A percentile compares a stretch with the other conserved stretches of the same genome.
These are phyloP conservation scores for Drosophila busckii DNA, from an alignment of 1,140 invertebrate genomes.

Conservation along the genomic window DNA sequence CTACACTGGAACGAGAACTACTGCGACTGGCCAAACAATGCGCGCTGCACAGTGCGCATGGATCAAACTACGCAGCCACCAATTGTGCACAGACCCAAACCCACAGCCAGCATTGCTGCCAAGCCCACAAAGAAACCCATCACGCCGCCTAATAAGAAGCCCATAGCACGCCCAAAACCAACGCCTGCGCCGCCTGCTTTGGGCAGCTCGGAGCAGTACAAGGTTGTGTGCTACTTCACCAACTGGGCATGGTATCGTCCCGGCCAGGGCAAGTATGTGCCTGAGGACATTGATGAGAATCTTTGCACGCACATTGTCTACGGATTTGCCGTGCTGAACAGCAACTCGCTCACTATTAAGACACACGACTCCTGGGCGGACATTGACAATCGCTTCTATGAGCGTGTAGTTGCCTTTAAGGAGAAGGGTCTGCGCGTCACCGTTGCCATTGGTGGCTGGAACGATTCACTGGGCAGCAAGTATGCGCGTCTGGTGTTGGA, in stretches of 20 bases:
- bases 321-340: conserved; percentile 85
- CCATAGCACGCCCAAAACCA: conserved; percentile 66
- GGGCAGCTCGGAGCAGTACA: conserved; percentile 78
- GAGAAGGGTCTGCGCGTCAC: conserved; percentile 73
- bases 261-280: conserved; percentile 83
- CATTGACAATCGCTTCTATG: conserved; percentile 87
- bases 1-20: conserved; percentile 88
- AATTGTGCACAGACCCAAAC: conserved; percentile 30
- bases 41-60: conserved; percentile 79
- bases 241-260: conserved; percentile 86
- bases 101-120: conserved; percentile 16
- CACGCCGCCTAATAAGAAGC: conserved; percentile 42
- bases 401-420: conserved; percentile 86
- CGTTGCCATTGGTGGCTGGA: conserved; percentile 90
- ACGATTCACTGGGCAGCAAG: conserved; percentile 91
- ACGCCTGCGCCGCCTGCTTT: conserved; percentile 29
- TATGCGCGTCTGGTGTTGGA: conserved; percentile 90
- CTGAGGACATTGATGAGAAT: conserved; percentile 84
- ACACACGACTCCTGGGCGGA: conserved; percentile 85
- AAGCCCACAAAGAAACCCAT: conserved; percentile 59
- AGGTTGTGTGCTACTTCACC: conserved; percentile 85
- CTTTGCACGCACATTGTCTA: conserved; percentile 88
- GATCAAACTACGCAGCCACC: conserved; percentile 45
- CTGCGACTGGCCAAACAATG: conserved; percentile 89
- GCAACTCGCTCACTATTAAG: conserved; percentile 82